Base-by-base conservation (phyloP, 35 echinoderm and acorn worm species). In the Ophiothrix spiculata region DNA sequence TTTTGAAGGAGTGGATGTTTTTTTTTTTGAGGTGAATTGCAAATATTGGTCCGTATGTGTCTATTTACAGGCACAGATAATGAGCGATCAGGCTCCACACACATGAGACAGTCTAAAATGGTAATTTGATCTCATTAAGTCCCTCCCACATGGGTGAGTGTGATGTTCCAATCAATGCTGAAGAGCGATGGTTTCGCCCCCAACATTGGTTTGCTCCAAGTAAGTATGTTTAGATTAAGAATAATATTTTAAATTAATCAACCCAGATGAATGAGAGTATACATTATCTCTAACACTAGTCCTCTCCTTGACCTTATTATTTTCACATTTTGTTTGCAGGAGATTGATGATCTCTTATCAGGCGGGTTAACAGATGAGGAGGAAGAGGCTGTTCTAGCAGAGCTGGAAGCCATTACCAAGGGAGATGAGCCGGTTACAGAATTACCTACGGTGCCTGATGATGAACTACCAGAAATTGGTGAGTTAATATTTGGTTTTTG, bases 331-430 rank as follows among this genome's bases (percentile, higher is more conserved):
- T n/a, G 40, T 34, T 64, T 85, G 21, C 32, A 97, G 95, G 95
- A 98, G 75, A 98, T 98, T 86, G 95, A 98, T 79, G 88, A 88
- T 32, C 12, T 98, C 4, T 45, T 98, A 40, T 85, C 91, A 33
- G 95, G 95, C 37, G 78, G 89, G 15, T 78, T 98, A 40, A 98
- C 95, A 4, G 80, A 90, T 10, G 91, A 98, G 56, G 95, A 98
- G 73, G 95, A 98, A 76, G 95, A 87, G 64, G 95, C 91, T 11
- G 82, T 98, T n/a, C 86, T 98, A 33, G 95, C 85, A 64, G 95
- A 98, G 39, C 84, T 93, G 31, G 75, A 86, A 21, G 76, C 75
- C 75, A 87, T 98, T 21, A 90, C 92, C 28, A 84, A 79, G 75
- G 94, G 89, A 76, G 32, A 56, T 8, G n/a, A n/a, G n/a, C n/a